Evolutionary conservation across 1,140 invertebrate species (phyloP).

Genomic region (Elysia chlorotica): DNA sequence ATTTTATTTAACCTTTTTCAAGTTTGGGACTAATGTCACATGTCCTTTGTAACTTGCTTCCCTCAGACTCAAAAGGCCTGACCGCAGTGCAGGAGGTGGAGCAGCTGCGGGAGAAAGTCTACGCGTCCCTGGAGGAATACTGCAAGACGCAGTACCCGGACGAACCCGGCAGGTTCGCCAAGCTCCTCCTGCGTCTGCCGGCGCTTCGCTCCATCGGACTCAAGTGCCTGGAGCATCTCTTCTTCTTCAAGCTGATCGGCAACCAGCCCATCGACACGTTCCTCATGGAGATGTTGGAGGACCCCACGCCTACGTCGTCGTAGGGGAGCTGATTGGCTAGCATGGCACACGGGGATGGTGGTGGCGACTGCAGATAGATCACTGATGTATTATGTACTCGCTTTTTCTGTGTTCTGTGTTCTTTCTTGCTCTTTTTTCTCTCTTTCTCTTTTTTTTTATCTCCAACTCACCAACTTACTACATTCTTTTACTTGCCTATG

Average conservation of each 20-base stretch:
- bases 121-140: conserved; percentile 93
- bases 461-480: neutral
- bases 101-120: conserved; percentile 89
- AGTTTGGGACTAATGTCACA: neutral
- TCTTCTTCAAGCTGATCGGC: conserved; percentile 88
- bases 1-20: neutral
- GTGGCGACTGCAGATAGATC: neutral
- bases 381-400: neutral
- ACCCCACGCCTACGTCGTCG: conserved; percentile 38
- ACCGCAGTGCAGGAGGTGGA: conserved; percentile 84
- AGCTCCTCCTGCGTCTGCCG: conserved; percentile 88
- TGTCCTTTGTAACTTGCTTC: neutral
- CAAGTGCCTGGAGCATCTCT: conserved; percentile 94
- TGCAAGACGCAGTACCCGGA: conserved; percentile 83
- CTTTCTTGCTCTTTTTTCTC: neutral
- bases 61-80: conserved; percentile 85
- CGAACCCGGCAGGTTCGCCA: conserved; percentile 93
- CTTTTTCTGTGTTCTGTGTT: too few relatives aligned
- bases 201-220: conserved; percentile 91
- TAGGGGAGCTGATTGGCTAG: neutral
- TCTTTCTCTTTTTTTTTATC: neutral
- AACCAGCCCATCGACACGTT: conserved; percentile 65
- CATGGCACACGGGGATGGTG: neutral
- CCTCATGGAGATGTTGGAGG: conserved; percentile 71
- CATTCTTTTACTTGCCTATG: neutral